Evolutionary conservation across 2,797 vertebrate genomes (phyloP).

Genomic region (Heteromormyrus szaboi): DNA sequence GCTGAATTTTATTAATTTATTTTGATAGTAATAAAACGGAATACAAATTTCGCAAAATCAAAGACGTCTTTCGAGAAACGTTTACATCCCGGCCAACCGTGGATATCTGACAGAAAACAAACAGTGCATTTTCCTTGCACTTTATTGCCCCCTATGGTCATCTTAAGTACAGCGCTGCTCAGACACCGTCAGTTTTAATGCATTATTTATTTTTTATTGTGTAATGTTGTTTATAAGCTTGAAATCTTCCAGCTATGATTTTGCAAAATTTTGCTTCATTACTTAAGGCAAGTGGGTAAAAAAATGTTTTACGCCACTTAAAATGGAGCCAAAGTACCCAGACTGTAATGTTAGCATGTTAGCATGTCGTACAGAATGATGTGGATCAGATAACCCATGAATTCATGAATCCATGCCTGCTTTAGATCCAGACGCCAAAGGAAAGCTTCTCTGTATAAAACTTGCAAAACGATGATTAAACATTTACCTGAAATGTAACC

Average conservation of each 20-base stretch:
- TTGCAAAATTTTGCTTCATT: background rate
- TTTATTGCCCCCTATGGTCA: conserved; percentile 7
- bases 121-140: background rate
- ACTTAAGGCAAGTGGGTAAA: background rate
- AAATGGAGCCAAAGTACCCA: background rate
- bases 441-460: background rate
- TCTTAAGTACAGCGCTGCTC: background rate
- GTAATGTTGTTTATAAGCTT: background rate
- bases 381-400: background rate
- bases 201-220: background rate
- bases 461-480: background rate
- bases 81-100: background rate
- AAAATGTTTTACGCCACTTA: background rate
- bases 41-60: background rate
- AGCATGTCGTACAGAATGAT: background rate
- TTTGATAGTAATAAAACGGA: background rate
- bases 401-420: background rate
- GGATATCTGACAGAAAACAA: background rate
- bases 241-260: background rate
- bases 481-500: background rate
- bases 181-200: background rate
- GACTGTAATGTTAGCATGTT: background rate
- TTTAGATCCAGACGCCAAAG: background rate
- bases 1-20: background rate
- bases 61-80: background rate